These are phyloP conservation scores for Psittacula cyanocephala DNA, from an alignment of 2,113 vertebrate genomes.

Conservation along the genomic window DNA sequence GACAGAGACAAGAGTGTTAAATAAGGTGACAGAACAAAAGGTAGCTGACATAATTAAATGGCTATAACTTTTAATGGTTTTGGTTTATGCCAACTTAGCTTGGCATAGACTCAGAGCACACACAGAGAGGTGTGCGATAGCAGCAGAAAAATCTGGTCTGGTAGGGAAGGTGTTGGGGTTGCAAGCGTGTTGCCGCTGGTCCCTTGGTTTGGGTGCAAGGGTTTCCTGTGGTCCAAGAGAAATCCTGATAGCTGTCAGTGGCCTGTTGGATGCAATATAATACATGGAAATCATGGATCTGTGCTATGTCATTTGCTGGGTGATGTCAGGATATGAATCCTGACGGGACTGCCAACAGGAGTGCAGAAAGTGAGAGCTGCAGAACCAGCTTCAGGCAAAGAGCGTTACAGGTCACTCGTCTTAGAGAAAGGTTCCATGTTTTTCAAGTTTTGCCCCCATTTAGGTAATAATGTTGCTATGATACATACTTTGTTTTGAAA, in stretches of 20 bases:
- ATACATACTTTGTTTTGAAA: background rate
- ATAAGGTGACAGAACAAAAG: background rate
- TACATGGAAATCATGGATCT: fast-evolving
- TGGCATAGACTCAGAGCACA: background rate
- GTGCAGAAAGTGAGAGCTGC: background rate
- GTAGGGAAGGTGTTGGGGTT: background rate
- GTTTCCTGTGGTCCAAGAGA: background rate
- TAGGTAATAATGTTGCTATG: background rate
- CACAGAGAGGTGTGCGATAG: background rate
- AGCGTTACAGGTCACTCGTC: fast-evolving
- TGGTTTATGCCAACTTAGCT: background rate
- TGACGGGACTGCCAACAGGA: background rate
- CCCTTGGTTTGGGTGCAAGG: background rate
- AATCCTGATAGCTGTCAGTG: background rate
- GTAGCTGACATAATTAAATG: background rate
- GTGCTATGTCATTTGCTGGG: fast-evolving
- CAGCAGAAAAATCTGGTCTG: background rate
- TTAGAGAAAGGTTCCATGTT: background rate
- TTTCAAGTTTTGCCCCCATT: background rate
- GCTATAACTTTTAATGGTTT: background rate
- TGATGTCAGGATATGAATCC: background rate
- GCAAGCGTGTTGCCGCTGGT: background rate
- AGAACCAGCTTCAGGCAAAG: background rate
- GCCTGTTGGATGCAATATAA: background rate
- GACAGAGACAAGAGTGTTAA: background rate